phyloP scores from a whole-genome alignment of 2,888 invertebrate species.

The Agonopterix heracliana region DNA sequence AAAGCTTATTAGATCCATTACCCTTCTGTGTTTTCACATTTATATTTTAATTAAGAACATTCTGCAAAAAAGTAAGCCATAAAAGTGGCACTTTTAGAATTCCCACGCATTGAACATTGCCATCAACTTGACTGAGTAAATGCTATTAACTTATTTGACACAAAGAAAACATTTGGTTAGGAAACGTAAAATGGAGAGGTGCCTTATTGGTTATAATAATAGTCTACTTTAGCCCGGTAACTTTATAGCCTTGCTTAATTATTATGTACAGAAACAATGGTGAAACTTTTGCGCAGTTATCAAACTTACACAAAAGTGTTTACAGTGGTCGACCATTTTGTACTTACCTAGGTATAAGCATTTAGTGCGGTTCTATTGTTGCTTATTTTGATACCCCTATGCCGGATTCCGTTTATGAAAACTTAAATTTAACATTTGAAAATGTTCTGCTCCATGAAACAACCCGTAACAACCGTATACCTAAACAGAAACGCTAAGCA shows the following conservation, averaged over 20 bases:
- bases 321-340: background rate
- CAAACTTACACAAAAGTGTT: background rate
- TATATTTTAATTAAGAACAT: conserved; percentile 30
- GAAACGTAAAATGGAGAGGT: conserved; percentile 12
- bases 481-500: too few relatives aligned
- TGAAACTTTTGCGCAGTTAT: background rate
- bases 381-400: too few relatives aligned
- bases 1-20: conserved; percentile 46
- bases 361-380: too few relatives aligned
- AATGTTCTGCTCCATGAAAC: too few relatives aligned
- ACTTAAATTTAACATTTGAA: too few relatives aligned
- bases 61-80: conserved; percentile 16
- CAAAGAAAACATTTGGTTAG: conserved; percentile 33
- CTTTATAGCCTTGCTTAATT: too few relatives aligned
- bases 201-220: conserved; percentile 5
- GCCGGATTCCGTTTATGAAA: too few relatives aligned
- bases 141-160: conserved; percentile 33
- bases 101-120: background rate
- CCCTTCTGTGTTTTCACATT: conserved; percentile 32
- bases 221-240: background rate
- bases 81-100: background rate
- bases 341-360: too few relatives aligned
- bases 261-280: background rate
- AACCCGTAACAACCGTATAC: too few relatives aligned
- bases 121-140: conserved; percentile 23